These are phyloP conservation scores for Donacobius atricapilla DNA, from an alignment of 2,113 vertebrate species.

Conservation along the genomic window DNA sequence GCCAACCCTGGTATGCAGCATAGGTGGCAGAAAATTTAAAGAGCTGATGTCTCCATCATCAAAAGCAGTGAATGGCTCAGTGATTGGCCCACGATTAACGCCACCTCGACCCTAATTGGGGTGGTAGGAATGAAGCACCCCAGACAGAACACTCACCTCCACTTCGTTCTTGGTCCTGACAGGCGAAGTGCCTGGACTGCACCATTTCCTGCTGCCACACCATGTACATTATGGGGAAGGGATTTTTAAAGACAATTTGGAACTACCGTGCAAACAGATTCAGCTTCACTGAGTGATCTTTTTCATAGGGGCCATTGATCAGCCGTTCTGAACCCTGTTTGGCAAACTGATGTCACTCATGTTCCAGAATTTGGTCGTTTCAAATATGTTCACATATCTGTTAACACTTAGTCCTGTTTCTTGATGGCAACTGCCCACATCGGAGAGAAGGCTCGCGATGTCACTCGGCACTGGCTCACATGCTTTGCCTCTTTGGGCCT, in stretches of 20 bases:
- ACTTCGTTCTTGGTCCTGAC: neutral
- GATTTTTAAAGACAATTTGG: neutral
- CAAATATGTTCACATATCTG: too few relatives aligned
- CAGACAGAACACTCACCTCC: rapidly evolving
- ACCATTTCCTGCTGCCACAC: neutral
- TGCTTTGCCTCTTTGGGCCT: neutral
- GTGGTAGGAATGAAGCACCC: neutral
- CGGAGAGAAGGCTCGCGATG: too few relatives aligned
- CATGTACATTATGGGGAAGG: too few relatives aligned
- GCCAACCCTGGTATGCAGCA: neutral
- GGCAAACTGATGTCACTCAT: neutral
- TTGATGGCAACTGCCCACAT: neutral
- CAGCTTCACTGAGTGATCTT: neutral
- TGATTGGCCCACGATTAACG: neutral
- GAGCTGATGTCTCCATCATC: neutral
- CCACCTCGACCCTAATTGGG: neutral
- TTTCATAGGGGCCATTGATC: neutral
- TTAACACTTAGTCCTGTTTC: neutral
- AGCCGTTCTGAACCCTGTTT: neutral
- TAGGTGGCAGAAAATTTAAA: neutral
- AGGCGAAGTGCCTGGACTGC: neutral
- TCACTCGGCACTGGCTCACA: neutral
- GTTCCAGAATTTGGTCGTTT: neutral
- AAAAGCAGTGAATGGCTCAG: neutral
- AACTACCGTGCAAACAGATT: neutral